These are phyloP conservation scores for Drosophila eugracilis DNA, from an alignment of 1,140 invertebrate genomes.

Conservation along the genomic window DNA sequence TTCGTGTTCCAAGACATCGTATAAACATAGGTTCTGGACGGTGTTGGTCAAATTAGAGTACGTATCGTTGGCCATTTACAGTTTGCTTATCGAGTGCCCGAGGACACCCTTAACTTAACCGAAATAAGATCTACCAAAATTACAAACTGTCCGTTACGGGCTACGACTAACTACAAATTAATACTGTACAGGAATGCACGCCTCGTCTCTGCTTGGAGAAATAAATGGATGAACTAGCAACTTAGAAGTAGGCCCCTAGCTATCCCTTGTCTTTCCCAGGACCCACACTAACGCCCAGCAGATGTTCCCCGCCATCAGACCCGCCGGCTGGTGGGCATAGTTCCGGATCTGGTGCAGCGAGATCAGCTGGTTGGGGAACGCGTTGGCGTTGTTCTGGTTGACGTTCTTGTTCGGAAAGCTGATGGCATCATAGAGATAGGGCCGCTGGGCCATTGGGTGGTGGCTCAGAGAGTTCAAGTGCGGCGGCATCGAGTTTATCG, in stretches of 20 bases:
- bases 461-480: conserved; percentile 91
- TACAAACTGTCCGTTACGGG: conserved; percentile 10
- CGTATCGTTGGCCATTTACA: conserved; percentile 65
- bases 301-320: conserved; percentile 84
- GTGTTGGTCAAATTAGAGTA: conserved; percentile 63
- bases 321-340: conserved; percentile 95
- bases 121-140: conserved; percentile 27
- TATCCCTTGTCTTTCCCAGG: conserved; percentile 84
- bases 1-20: conserved; percentile 16
- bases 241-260: conserved; percentile 83
- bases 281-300: conserved; percentile 83
- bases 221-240: conserved; percentile 29
- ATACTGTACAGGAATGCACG: conserved; percentile 77
- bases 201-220: conserved; percentile 34
- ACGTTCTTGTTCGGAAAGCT: conserved; percentile 89
- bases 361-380: conserved; percentile 97
- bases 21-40: conserved; percentile 63
- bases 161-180: conserved; percentile 79
- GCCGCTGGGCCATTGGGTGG: conserved; percentile 90
- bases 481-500: conserved; percentile 95
- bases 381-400: conserved; percentile 87
- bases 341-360: conserved; percentile 98
- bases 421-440: conserved; percentile 97
- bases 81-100: conserved; percentile 8
- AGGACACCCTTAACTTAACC: conserved; percentile 23